Base-by-base conservation (phyloP, 2,888 invertebrate species). In the Bellardia bayeri region DNA sequence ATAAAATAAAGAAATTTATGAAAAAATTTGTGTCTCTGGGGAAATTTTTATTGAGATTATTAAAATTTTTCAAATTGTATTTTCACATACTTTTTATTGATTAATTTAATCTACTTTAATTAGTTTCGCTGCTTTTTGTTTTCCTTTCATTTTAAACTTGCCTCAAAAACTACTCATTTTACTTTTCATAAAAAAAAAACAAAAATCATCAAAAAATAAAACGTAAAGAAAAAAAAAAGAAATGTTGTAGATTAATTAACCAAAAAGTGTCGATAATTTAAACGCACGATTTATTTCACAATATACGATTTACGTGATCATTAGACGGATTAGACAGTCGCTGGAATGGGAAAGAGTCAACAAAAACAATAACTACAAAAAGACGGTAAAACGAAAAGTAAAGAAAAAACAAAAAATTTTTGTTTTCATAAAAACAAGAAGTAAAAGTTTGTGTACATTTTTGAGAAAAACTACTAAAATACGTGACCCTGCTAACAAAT, bases 291-390 rank as follows among this genome's bases (percentile, higher is more conserved):
- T 87, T 83, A 58, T 66, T 84, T 74, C 74, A 51, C 61, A 84
- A 84, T 69, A 81, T 83, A 84, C 71, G 81, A 69, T 84, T 82
- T 87, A 87, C 87, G 87, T 87, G 87, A 79, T 87, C 76, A 87
- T 87, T 87, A 84, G 81, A 83, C 33, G 82, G 84, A 82, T 87
- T 78, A 87, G 72, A 11, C 51, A 6, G 76, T 9, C 58, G 3
- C 45, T 71, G 14, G 68, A 66, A 79, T 61, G n/a, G 45, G 30
- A 14, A 76, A 64, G 14, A 23, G 11, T 40, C 68, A 78, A 79
- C 5, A 37, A 30, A 49, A 33, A 72, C 64, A n/a, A 49, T 45
- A 42, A 40, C 33, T 9, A 45, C 3, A 11, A 9, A 45, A 66
- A 63, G 9, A 45, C 61, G 11, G 58, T 8, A 23, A 72, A 37